Evolutionary conservation across 1,140 invertebrate species (phyloP), one percentile per base, ranked within the genome.

Genomic region (Andricus grossulariae): DNA sequence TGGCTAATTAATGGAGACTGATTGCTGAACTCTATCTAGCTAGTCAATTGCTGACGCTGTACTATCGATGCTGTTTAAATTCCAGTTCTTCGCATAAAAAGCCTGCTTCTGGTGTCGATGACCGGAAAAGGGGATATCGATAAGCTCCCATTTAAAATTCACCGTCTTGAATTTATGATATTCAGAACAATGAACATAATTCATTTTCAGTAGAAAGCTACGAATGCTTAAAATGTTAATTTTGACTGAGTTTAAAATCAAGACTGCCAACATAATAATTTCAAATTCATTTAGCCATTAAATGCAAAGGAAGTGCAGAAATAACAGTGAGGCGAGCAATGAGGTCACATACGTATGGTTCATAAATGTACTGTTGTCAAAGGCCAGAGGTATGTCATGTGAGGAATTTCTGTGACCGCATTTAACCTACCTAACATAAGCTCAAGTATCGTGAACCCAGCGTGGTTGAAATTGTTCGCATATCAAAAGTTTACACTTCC

Each of bases 1-100:
- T 82, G 82, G 84, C 86, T 89, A 89, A 89, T 89, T 89, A 88
- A 88, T 88, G 82, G 86, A 83, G 84, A 88, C 85, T 85, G 87
- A 88, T 89, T 88, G 87, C 83, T 85, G 79, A 82, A 75, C 76
- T 84, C 84, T 81, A 87, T 88, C 83, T 84, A 76, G 84, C 83
- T 88, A 84, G 84, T 84, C 83, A 66, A 81, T 73, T 83, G 84
- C 84, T 83, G 85, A 86, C 78, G 80, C 74, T 57, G 80, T 75
- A 71, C 73, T 78, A 75, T 81, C 80, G 75, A 71, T 57, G 72
- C 72, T 82, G 81, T 83, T 85, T 83, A 80, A 84, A 87, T 84
- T 84, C 72, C 77, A 71, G 78, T 70, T 72, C 78, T 80, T 76
- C 66, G 76, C 10, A 60, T 54, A 70, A 66, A 54, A 32, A 51